phyloP scores from a whole-genome alignment of 2,113 vertebrate genomes.

The Eulacestoma nigropectus region DNA sequence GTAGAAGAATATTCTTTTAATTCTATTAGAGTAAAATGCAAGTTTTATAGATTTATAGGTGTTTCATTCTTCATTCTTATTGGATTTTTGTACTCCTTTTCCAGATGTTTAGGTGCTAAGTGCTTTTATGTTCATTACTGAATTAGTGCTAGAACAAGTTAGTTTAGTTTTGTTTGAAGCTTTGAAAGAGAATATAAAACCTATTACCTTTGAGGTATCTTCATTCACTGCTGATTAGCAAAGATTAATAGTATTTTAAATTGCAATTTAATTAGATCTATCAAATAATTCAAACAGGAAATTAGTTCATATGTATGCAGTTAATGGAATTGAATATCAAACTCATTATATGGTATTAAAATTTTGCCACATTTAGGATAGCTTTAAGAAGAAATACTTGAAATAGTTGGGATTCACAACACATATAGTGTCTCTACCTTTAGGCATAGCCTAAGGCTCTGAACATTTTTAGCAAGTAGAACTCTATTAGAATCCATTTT shows the following conservation, averaged over 20 bases:
- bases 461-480: slow-evolving; percentile 52
- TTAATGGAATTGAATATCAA: slow-evolving; percentile 31
- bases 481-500: slow-evolving; percentile 51
- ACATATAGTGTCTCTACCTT: slow-evolving; percentile 28
- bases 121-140: neutral
- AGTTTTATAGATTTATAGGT: neutral
- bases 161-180: neutral
- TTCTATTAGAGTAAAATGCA: neutral
- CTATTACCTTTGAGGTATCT: neutral
- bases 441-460: slow-evolving; percentile 51
- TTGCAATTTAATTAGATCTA: slow-evolving; percentile 33
- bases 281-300: slow-evolving; percentile 35
- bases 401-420: slow-evolving; percentile 44
- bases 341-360: slow-evolving; percentile 14
- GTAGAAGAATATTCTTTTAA: neutral
- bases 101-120: neutral
- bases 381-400: slow-evolving; percentile 24
- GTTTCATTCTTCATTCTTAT: neutral
- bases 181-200: neutral
- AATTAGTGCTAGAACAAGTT: neutral
- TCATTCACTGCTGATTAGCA: slow-evolving; percentile 23
- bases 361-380: slow-evolving; percentile 14
- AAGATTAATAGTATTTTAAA: slow-evolving; percentile 26
- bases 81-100: neutral
- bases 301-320: slow-evolving; percentile 23